These are phyloP conservation scores for Columba livia DNA, from an alignment of 2,113 vertebrate genomes.

Conservation along the genomic window DNA sequence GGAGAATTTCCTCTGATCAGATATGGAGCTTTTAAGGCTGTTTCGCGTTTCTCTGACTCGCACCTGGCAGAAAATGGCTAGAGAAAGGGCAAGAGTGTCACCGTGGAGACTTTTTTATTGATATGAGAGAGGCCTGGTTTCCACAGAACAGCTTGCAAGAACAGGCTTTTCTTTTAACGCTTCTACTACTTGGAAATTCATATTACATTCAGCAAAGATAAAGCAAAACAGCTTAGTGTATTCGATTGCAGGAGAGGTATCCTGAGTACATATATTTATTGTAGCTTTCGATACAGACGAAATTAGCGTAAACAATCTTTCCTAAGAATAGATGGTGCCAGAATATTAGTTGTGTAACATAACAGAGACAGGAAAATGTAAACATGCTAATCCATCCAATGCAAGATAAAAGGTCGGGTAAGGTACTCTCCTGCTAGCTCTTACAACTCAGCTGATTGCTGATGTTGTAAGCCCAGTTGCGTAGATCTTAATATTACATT, in stretches of 20 bases:
- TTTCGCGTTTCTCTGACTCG: slow-evolving; percentile 42
- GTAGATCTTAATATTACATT: background rate
- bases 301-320: slow-evolving; percentile 16
- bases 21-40: slow-evolving; percentile 23
- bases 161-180: background rate
- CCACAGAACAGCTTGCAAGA: background rate
- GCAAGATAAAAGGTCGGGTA: slow-evolving; percentile 21
- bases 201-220: background rate
- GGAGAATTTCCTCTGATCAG: slow-evolving; percentile 36
- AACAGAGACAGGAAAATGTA: background rate
- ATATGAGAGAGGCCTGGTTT: background rate
- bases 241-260: slow-evolving; percentile 28
- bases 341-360: slow-evolving; percentile 2
- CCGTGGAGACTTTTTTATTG: background rate
- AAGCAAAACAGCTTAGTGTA: background rate
- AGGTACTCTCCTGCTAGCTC: background rate
- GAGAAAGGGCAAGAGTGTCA: slow-evolving; percentile 1
- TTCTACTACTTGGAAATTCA: slow-evolving; percentile 19
- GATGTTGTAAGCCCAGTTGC: background rate
- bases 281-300: slow-evolving; percentile 16
- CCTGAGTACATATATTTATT: background rate
- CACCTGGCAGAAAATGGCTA: slow-evolving; percentile 36
- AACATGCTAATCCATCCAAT: slow-evolving; percentile 2
- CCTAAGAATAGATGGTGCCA: background rate
- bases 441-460: background rate